Conservation (phyloP, 2,888 invertebrate species). For the Hirtodrosophila alboralis region DNA sequence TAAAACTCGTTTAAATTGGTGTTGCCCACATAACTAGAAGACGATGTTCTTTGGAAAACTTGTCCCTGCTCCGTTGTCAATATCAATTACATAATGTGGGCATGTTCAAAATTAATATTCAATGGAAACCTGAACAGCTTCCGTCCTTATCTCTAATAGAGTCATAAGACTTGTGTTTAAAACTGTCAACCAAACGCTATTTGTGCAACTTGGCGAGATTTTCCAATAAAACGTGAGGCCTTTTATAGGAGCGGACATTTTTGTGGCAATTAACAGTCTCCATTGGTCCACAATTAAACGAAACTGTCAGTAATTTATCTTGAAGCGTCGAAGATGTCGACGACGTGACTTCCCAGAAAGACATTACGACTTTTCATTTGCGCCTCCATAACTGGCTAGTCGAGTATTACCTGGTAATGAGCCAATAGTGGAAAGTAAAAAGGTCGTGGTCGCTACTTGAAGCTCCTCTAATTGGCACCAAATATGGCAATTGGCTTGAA, state of each 20-base stretch:
- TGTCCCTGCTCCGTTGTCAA: constrained; percentile 50
- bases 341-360: constrained; percentile 73
- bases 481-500: constrained; percentile 63
- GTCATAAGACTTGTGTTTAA: constrained; percentile 55
- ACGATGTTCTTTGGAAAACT: constrained; percentile 36
- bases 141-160: constrained; percentile 71
- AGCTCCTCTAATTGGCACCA: constrained; percentile 78
- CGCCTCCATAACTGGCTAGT: constrained; percentile 81
- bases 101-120: constrained; percentile 61
- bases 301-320: constrained; percentile 80
- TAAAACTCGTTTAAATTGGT: constrained; percentile 35
- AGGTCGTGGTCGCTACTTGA: constrained; percentile 46
- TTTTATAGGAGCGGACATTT: constrained; percentile 62
- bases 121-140: constrained; percentile 25
- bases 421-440: constrained; percentile 59
- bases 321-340: constrained; percentile 35
- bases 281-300: constrained; percentile 64
- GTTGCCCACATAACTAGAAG: no score
- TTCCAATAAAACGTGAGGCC: constrained; percentile 48
- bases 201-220: constrained; percentile 36
- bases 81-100: constrained; percentile 73
- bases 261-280: constrained; percentile 71
- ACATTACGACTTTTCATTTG: constrained; percentile 74
- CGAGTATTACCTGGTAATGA: constrained; percentile 44
- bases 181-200: constrained; percentile 21